Conservation (phyloP, 2,797 vertebrate species). For the Amazonetta brasiliensis region DNA sequence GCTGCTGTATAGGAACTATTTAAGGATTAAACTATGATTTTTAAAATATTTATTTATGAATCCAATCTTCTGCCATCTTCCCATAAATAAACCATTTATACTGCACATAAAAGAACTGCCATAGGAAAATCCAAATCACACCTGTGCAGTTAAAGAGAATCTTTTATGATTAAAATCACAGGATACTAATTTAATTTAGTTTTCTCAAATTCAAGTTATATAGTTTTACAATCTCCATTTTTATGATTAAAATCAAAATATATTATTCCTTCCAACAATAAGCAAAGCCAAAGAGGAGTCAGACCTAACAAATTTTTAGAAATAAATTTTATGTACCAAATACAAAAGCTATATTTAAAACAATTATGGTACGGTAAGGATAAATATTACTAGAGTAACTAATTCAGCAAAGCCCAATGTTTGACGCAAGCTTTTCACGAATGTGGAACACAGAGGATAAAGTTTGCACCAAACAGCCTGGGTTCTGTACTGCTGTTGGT, state of each 20-base stretch:
- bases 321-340: background rate
- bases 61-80: background rate
- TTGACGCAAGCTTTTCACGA: background rate
- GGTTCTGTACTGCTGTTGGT: background rate
- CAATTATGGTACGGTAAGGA: background rate
- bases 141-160: background rate
- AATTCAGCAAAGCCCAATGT: background rate
- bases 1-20: background rate
- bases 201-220: background rate
- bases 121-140: background rate
- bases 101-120: background rate
- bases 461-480: background rate
- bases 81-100: background rate
- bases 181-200: background rate
- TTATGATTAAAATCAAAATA: background rate
- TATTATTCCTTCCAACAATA: background rate
- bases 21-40: background rate
- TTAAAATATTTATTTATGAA: background rate
- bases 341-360: background rate
- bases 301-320: background rate
- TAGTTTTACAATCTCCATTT: background rate
- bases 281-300: background rate
- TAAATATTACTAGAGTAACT: background rate
- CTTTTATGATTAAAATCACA: background rate
- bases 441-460: background rate